Base-by-base conservation (phyloP, 2,797 vertebrate species). In the Cyclura pinguis region DNA sequence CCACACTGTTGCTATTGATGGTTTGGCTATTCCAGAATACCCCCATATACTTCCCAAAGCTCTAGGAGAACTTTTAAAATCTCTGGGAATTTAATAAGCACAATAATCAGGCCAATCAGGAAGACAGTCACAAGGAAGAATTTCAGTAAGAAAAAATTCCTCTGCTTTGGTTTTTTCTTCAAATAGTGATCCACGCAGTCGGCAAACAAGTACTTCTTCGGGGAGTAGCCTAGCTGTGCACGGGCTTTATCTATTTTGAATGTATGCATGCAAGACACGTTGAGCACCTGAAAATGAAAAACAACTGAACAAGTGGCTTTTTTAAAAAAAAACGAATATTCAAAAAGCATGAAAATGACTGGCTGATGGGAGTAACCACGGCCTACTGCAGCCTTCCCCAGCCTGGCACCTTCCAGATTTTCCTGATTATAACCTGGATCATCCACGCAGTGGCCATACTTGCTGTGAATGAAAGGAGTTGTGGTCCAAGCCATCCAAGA, bases 161-260 rank as follows among this genome's bases (percentile, higher is more conserved):
- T 57, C 77, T 35, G 38, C 57, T 57, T 92, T 29, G 80, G 72
- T 69, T 84, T 95, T 84, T 88, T 93, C 94, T 95, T 96, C 91
- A 98, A 80, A 80, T 98, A 99, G n/a, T 97, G 96, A 35, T 99
- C 98, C 96, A 99, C 98, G 0, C 97, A 98, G 88, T 99, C 98
- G 0, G 95, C 95, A 82, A 99, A 98, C 59, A 94, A 96, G 97
- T 98, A 99, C 90, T 97, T 97, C 92, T 94, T 97, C 0, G 99
- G 99, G 73, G 88, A 90, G 94, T 98, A 99, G 57, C 98, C 98
- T 12, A 99, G 97, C 72, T 99, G 98, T 82, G 94, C 93, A 2
- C 96, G 97, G 32, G 99, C 99, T 96, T 99, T 99, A 93, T 98
- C 96, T n/a, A 99, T 99, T 94, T 96, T 98, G 95, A 99, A 99